Evolutionary conservation across 2,113 vertebrate genomes (phyloP).

Genomic region (Xyrauchen texanus): DNA sequence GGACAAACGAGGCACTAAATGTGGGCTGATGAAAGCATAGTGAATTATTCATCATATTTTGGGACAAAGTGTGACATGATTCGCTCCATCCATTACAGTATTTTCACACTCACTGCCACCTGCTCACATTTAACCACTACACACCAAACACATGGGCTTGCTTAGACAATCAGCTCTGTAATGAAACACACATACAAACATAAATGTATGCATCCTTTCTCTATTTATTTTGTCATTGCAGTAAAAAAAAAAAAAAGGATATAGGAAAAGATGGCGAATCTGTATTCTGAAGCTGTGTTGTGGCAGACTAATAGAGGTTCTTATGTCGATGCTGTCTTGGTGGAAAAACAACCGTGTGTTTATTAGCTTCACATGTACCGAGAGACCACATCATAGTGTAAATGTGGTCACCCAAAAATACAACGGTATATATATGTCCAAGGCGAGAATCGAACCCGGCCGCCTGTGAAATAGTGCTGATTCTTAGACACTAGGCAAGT

Average conservation of each 20-base stretch:
- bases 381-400: not conserved
- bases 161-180: not conserved
- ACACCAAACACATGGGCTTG: not conserved
- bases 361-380: conserved; percentile 23
- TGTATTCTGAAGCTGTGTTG: not conserved
- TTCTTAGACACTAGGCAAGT: too few relatives aligned
- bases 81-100: not conserved
- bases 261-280: not conserved
- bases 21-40: conserved; percentile 34
- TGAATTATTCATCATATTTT: conserved; percentile 47
- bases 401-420: too few relatives aligned
- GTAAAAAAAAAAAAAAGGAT: not conserved
- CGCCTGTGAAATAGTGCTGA: too few relatives aligned
- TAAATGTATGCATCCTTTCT: not conserved
- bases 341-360: not conserved
- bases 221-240: not conserved
- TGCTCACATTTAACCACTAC: not conserved
- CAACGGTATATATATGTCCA: too few relatives aligned
- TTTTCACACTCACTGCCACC: conserved; percentile 27
- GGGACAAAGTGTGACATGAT: conserved; percentile 33
- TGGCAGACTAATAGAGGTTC: not conserved
- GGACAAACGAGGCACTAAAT: conserved; percentile 45
- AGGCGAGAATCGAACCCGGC: too few relatives aligned
- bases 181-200: not conserved
- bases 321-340: not conserved